Percentiles rank a stretch among this genome's conserved stretches.
Evolutionary conservation across 2,113 vertebrate genomes (phyloP).

Genomic region (Chloroceryle aenea): DNA sequence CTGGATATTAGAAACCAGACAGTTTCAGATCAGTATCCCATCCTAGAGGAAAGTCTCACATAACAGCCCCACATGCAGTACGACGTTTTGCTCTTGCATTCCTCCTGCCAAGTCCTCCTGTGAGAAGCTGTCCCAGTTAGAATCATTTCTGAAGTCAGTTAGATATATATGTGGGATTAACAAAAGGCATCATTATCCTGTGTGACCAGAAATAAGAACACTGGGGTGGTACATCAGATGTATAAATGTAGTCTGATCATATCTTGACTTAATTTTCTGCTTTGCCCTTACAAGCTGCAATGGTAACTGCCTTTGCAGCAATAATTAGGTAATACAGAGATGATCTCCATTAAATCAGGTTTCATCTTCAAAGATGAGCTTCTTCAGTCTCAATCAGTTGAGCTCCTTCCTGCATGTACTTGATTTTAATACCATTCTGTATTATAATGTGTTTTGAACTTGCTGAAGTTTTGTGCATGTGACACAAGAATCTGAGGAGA

Average conservation of each 20-base stretch:
- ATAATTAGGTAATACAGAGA: background rate
- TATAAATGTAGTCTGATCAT: background rate
- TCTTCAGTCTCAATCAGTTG: background rate
- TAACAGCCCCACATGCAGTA: background rate
- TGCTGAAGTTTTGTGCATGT: background rate
- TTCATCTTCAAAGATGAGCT: background rate
- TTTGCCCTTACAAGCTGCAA: background rate
- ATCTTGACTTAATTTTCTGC: background rate
- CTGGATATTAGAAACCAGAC: background rate
- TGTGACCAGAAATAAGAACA: background rate
- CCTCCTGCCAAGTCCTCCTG: background rate
- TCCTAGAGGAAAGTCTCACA: background rate
- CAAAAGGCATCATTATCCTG: background rate
- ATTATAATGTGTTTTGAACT: background rate
- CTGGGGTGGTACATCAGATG: background rate
- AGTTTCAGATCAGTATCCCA: background rate
- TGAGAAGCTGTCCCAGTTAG: background rate
- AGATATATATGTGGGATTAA: background rate
- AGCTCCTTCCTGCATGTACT: background rate
- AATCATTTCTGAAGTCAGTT: background rate
- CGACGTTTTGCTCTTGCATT: background rate
- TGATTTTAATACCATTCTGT: background rate
- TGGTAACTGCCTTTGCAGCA: background rate
- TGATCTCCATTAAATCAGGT: background rate
- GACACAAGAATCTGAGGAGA: background rate